Conservation (phyloP, 1,140 invertebrate species). For the Rhyacophila brunnea region DNA sequence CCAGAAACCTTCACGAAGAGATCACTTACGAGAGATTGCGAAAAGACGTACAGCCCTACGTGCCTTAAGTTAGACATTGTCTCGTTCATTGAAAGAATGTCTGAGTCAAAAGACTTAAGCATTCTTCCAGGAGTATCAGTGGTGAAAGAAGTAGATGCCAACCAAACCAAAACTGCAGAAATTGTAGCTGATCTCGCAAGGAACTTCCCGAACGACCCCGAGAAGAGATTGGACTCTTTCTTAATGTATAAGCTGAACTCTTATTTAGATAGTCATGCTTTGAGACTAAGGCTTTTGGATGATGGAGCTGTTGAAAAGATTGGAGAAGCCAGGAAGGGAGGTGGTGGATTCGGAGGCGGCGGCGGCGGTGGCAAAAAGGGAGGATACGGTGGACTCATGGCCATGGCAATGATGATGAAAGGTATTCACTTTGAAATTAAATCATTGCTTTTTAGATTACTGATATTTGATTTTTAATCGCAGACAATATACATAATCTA, state of each 20-base stretch:
- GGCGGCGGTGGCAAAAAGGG: slow-evolving; percentile 53
- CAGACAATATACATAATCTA: too few species aligned
- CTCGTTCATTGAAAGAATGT: slow-evolving; percentile 70
- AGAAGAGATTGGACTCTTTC: slow-evolving; percentile 74
- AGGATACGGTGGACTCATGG: slow-evolving; percentile 57
- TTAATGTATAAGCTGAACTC: slow-evolving; percentile 67
- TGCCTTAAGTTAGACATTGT: slow-evolving; percentile 80
- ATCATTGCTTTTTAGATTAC: not conserved
- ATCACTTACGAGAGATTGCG: slow-evolving; percentile 60
- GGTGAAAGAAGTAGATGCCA: slow-evolving; percentile 62
- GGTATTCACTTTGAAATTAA: slow-evolving; percentile 41
- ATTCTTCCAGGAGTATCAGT: slow-evolving; percentile 71
- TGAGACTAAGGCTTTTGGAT: slow-evolving; percentile 71
- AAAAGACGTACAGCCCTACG: slow-evolving; percentile 68
- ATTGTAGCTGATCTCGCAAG: slow-evolving; percentile 70
- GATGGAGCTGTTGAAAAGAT: slow-evolving; percentile 61
- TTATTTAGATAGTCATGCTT: slow-evolving; percentile 69
- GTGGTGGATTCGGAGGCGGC: slow-evolving; percentile 45
- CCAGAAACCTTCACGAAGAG: slow-evolving; percentile 31
- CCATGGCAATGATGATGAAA: slow-evolving; percentile 64
- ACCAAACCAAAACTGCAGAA: slow-evolving; percentile 60
- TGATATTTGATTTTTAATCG: too few species aligned
- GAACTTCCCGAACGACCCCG: slow-evolving; percentile 71
- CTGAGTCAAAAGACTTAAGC: slow-evolving; percentile 61
- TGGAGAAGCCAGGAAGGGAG: slow-evolving; percentile 44